These are phyloP conservation scores for Cosmia pyralina DNA, from an alignment of 2,888 invertebrate genomes.

Conservation along the genomic window DNA sequence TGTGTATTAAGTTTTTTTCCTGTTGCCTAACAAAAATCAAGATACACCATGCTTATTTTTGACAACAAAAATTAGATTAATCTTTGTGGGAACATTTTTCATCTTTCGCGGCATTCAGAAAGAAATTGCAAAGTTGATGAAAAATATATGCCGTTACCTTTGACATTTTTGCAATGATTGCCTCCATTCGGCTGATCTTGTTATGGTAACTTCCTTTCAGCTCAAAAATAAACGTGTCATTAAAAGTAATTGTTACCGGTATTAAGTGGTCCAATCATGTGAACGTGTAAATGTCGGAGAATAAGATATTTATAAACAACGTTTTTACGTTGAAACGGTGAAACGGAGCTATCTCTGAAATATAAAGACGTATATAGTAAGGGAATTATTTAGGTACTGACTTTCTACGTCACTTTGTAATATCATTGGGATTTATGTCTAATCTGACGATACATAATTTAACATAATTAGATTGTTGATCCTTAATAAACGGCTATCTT, in stretches of 20 bases:
- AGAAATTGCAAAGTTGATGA: neutral
- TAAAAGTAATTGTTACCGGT: neutral
- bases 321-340: neutral
- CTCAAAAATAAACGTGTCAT: slow-evolving; percentile 14
- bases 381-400: neutral
- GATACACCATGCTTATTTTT: too few relatives aligned
- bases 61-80: neutral
- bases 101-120: neutral
- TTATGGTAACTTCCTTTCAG: slow-evolving; percentile 5
- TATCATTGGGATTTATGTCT: neutral
- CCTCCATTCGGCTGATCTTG: slow-evolving; percentile 3
- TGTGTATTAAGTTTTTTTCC: neutral
- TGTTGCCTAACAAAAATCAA: neutral
- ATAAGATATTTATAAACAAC: slow-evolving; percentile 4
- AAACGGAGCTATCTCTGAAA: slow-evolving; percentile 1
- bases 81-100: neutral
- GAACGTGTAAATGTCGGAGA: slow-evolving; percentile 22
- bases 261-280: slow-evolving; percentile 4
- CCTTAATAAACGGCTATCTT: neutral
- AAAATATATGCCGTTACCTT: neutral
- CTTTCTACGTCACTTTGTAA: neutral
- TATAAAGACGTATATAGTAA: neutral
- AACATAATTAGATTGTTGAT: neutral
- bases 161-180: slow-evolving; percentile 6
- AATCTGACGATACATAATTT: neutral